phyloP scores from a whole-genome alignment of 2,797 vertebrate species.

The Scolopax rusticola region DNA sequence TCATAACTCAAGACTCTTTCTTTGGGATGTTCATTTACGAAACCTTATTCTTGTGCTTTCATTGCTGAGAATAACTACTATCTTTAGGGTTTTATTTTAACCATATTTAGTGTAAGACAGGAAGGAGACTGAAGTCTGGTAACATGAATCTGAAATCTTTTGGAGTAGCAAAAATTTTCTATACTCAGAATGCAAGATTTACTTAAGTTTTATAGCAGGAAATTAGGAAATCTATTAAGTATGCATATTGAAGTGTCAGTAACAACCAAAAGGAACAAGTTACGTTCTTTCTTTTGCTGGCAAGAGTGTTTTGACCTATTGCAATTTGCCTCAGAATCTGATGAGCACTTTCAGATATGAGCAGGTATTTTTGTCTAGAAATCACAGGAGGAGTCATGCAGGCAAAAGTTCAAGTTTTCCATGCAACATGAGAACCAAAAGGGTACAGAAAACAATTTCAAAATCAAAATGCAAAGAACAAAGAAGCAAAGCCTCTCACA shows the following conservation, averaged over 20 bases:
- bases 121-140: not conserved
- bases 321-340: not conserved
- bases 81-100: not conserved
- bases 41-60: not conserved
- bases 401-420: not conserved
- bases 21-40: not conserved
- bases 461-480: not conserved
- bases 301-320: not conserved
- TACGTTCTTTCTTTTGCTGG: not conserved
- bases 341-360: not conserved
- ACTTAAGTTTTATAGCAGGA: not conserved
- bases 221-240: not conserved
- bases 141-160: not conserved
- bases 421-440: not conserved
- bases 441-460: not conserved
- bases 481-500: not conserved
- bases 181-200: not conserved
- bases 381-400: rapidly evolving
- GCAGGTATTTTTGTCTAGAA: not conserved
- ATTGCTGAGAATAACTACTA: not conserved
- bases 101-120: not conserved
- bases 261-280: not conserved
- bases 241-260: not conserved
- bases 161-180: not conserved
- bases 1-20: not conserved